Base-by-base conservation (phyloP, 2,113 vertebrate genomes). In the Alosa alosa region DNA sequence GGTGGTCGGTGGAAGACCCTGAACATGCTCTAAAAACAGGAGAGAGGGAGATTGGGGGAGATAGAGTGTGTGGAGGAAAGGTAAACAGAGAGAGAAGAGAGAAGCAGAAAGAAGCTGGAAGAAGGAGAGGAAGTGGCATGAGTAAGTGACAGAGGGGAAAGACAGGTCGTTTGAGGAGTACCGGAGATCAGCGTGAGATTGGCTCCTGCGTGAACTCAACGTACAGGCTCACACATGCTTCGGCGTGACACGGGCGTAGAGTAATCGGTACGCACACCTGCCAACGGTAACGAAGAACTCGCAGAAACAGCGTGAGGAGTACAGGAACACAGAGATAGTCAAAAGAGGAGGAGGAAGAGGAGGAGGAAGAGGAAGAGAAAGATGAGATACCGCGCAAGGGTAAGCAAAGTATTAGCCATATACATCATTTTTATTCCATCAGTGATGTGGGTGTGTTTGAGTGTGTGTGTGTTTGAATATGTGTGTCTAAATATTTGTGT, bases 351-450 rank as follows among this genome's bases (percentile, higher is more conserved):
- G 57, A 44, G 55, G 15, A 86, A 57, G 81, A 84, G 84, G 6
- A 72, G 39, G 81, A n/a, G n/a, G n/a, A n/a, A n/a, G n/a, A 90
- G 89, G 87, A 87, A 91, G 68, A 47, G 88, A 90, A 93, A 93
- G 88, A 91, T 91, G 91, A 89, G 89, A 84, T 89, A 81, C 88
- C 82, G 87, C 84, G 88, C 85, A 45, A 90, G 85, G 88, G 89
- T 90, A 90, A 90, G 89, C 55, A 17, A 52, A 81, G 25, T 25
- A 41, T 57, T 8, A 55, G 17, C 52, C 64, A 72, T 36, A 36
- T 36, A 72, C 64, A 72, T 36, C 8, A 36, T 31, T 36, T 2
- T 9, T 72, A 25, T 31, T 36, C 31, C 64, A 36, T 31, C 64
- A 31, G n/a, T 72, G 25, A 10, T 25, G 25, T 72, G 64, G 2